phyloP scores from a whole-genome alignment of 1,140 invertebrate genomes.

The Aricia agestis region DNA sequence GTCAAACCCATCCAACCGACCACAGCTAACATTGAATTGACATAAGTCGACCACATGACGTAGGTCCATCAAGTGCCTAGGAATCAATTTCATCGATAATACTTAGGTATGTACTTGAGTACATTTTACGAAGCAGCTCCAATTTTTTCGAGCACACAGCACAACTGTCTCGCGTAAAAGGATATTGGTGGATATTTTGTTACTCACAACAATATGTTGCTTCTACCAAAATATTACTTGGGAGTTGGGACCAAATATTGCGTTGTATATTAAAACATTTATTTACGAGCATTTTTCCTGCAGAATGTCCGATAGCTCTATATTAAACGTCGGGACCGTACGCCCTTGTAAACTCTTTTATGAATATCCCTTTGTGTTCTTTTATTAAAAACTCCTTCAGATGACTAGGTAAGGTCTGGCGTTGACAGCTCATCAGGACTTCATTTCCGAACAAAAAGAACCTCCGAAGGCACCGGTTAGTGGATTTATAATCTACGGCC shows the following conservation, averaged over 20 bases:
- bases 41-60: too few relatives aligned
- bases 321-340: slow-evolving; percentile 10
- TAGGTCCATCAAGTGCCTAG: too few relatives aligned
- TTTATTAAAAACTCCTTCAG: not conserved
- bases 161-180: not conserved
- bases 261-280: slow-evolving; percentile 7
- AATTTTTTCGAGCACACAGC: not conserved
- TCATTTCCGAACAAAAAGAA: slow-evolving; percentile 28
- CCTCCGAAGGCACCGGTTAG: not conserved
- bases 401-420: slow-evolving; percentile 11
- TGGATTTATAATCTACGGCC: slow-evolving; percentile 4
- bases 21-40: too few relatives aligned
- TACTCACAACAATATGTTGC: not conserved
- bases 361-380: slow-evolving; percentile 1
- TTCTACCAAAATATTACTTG: not conserved
- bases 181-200: not conserved
- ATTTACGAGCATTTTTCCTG: not conserved
- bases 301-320: slow-evolving; percentile 5
- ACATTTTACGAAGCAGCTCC: too few relatives aligned
- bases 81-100: too few relatives aligned
- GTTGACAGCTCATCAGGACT: slow-evolving; percentile 21
- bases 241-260: not conserved
- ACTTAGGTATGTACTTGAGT: too few relatives aligned
- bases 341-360: slow-evolving; percentile 5
- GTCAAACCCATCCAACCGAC: too few relatives aligned